These are phyloP conservation scores for Lordiphosa andalusiaca DNA, from an alignment of 2,888 invertebrate species.

Conservation along the genomic window DNA sequence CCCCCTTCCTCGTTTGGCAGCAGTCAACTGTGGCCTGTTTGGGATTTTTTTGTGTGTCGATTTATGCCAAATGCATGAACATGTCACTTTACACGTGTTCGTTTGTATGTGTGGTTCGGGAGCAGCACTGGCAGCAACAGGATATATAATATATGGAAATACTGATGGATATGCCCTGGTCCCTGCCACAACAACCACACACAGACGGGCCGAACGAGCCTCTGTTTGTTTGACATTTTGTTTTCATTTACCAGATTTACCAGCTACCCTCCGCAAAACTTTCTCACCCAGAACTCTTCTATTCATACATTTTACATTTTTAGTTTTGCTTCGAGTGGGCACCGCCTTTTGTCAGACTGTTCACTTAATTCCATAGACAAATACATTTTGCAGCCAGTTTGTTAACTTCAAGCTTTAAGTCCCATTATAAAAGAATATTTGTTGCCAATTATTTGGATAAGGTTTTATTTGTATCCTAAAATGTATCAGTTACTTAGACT, in stretches of 20 bases:
- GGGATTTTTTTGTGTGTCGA: slow-evolving; percentile 35
- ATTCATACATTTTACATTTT: slow-evolving; percentile 35
- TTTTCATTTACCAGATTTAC: slow-evolving; percentile 70
- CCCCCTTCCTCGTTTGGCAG: neutral
- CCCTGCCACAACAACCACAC: slow-evolving; percentile 1
- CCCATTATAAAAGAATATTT: neutral
- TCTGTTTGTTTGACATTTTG: slow-evolving; percentile 51
- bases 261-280: slow-evolving; percentile 41
- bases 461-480: neutral
- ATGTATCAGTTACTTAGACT: slow-evolving; percentile 1
- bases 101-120: slow-evolving; percentile 4
- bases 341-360: too few species aligned
- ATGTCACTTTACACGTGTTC: slow-evolving; percentile 6
- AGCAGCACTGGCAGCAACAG: slow-evolving; percentile 12
- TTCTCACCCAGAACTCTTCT: slow-evolving; percentile 27
- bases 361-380: too few species aligned
- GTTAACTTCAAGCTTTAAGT: slow-evolving; percentile 5
- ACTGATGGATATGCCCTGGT: slow-evolving; percentile 29
- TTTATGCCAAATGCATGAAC: slow-evolving; percentile 19
- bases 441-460: neutral
- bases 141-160: slow-evolving; percentile 14
- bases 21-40: neutral
- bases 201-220: neutral
- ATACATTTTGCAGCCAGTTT: neutral
- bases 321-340: too few species aligned